These are phyloP conservation scores for Thamnaconus septentrionalis DNA, from an alignment of 2,113 vertebrate species.

Conservation along the genomic window DNA sequence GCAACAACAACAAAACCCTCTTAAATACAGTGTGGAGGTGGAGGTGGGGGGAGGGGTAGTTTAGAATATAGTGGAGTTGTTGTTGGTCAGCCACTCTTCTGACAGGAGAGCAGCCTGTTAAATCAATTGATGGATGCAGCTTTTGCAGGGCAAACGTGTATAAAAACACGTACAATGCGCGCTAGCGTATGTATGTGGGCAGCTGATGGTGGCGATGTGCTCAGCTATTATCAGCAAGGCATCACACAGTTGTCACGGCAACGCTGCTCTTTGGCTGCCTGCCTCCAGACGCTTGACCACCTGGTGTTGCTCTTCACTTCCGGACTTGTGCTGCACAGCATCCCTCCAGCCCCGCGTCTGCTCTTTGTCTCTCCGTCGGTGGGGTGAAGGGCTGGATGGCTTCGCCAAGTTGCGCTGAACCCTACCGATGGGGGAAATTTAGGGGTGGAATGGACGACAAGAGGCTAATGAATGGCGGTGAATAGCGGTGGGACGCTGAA, in stretches of 20 bases:
- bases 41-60: too few species aligned
- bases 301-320: slow-evolving; percentile 65
- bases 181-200: slow-evolving; percentile 8
- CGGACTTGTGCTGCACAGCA: slow-evolving; percentile 30
- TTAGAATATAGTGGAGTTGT: background rate
- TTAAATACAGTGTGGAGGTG: too few species aligned
- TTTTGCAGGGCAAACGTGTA: background rate
- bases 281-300: slow-evolving; percentile 71
- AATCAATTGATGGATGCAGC: slow-evolving; percentile 1
- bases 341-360: background rate
- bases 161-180: background rate
- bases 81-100: background rate
- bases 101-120: background rate
- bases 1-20: too few species aligned
- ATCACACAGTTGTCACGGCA: slow-evolving; percentile 76
- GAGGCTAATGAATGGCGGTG: too few species aligned
- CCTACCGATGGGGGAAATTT: too few species aligned
- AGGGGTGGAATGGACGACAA: too few species aligned
- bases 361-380: slow-evolving; percentile 15
- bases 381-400: background rate
- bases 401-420: too few species aligned
- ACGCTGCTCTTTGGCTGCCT: slow-evolving; percentile 70
- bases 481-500: too few species aligned
- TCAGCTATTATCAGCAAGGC: slow-evolving; percentile 65
- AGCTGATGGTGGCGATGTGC: slow-evolving; percentile 45